Evolutionary conservation across 2,113 vertebrate genomes (phyloP).

Genomic region (Andinoacara biseriatus): DNA sequence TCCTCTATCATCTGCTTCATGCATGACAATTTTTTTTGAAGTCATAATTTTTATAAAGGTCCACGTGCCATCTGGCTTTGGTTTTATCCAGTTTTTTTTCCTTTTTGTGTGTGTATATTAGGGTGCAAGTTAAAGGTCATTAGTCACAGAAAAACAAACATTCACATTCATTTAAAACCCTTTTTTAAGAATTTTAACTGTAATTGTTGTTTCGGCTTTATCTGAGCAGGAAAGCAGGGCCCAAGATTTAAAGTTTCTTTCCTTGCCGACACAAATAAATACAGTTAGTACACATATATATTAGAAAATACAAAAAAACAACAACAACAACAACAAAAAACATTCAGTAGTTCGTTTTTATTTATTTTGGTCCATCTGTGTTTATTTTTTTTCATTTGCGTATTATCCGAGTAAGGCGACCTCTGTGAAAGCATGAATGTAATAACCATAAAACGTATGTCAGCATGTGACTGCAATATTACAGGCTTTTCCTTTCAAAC

Average conservation of each 20-base stretch:
- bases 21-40: too few species aligned
- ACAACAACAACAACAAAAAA: neutral
- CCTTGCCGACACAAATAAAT: fast-evolving
- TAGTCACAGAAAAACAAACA: neutral
- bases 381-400: neutral
- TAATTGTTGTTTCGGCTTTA: too few species aligned
- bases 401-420: neutral
- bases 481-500: neutral
- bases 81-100: neutral
- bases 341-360: neutral
- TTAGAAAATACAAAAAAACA: neutral
- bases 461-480: neutral
- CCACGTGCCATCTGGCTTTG: fast-evolving
- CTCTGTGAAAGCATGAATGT: neutral
- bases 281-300: neutral
- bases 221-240: neutral
- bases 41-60: neutral
- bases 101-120: neutral
- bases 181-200: too few species aligned
- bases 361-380: neutral
- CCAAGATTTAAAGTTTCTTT: neutral
- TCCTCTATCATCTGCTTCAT: neutral
- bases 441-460: neutral
- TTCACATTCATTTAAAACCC: too few species aligned
- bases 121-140: neutral